Evolutionary conservation across 2,113 vertebrate species (phyloP), one percentile per base, ranked within the genome.

Genomic region (Chroicocephalus ridibundus): DNA sequence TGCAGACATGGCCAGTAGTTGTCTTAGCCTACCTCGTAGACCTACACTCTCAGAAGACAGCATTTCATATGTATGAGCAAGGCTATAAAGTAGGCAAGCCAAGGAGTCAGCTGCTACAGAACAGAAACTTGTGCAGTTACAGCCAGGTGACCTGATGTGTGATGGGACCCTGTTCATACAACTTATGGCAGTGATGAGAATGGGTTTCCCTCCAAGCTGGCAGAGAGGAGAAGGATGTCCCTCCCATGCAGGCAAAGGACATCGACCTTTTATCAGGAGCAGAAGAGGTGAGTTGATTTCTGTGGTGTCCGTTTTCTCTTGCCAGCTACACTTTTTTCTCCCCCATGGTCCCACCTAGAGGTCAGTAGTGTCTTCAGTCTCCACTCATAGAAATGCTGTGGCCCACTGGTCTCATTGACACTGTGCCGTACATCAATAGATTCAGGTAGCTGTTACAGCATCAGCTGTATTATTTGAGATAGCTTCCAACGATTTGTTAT

Each of bases 51-150:
- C 65, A 84, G n/a, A 76, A 78, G 40, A 70, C 54, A 68, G 21
- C 0, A 1, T 40, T 79, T 71, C 1, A 0, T 6, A 19, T 2
- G 0, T 5, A 38, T 2, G 2, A 64, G 25, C n/a, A 66, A 81
- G 32, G 72, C 62, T 68, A 11, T 68, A 11, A 71, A 71, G 38
- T 1, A 25, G 10, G 17, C 36, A 91, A 86, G 27, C 32, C 36
- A 80, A 58, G 14, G 19, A 7, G 34, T 27, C 64, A 83, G 58
- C 47, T 5, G 1, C 42, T 64, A 32, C n/a, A 40, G 52, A 76
- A 54, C 11, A 40, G 32, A 75, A 82, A 32, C 17, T 76, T 52
- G 11, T 18, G 29, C 44, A 77, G 36, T 64, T 58, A 62, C 42
- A 60, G 16, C 42, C 27, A 44, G 13, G 4, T 3, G 51, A 58